Evolutionary conservation across 2,113 vertebrate species (phyloP).

Genomic region (Entomyzon cyanotis): DNA sequence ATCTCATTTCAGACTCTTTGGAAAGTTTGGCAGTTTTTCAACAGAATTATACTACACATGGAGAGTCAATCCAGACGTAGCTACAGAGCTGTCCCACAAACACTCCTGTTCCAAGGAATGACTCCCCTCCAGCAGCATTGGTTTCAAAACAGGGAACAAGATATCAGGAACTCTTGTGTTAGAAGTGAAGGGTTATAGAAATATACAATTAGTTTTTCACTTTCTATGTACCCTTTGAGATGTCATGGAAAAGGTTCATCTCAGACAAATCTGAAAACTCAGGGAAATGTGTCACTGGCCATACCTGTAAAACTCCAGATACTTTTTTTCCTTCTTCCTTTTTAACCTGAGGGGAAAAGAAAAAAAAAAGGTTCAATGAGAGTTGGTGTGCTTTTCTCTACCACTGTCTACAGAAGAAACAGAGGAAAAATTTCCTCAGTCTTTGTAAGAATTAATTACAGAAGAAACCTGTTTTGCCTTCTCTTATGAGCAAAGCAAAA

Average conservation of each 20-base stretch:
- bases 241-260: neutral
- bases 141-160: neutral
- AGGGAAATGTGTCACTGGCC: neutral
- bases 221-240: neutral
- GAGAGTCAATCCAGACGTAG: neutral
- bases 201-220: neutral
- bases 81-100: neutral
- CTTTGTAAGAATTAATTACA: neutral
- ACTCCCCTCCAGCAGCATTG: neutral
- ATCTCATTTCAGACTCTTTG: neutral
- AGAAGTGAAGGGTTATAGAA: neutral
- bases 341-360: neutral
- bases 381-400: neutral
- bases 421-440: neutral
- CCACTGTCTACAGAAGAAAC: neutral
- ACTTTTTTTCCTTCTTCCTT: neutral
- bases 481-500: neutral
- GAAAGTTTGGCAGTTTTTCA: neutral
- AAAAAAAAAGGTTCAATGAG: fast-evolving
- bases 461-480: neutral
- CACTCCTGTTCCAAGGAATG: neutral
- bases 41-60: neutral
- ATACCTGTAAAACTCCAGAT: neutral
- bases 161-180: neutral
- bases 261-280: neutral